phyloP scores from a whole-genome alignment of 2,888 invertebrate species.

The Clepsis dumicolana region DNA sequence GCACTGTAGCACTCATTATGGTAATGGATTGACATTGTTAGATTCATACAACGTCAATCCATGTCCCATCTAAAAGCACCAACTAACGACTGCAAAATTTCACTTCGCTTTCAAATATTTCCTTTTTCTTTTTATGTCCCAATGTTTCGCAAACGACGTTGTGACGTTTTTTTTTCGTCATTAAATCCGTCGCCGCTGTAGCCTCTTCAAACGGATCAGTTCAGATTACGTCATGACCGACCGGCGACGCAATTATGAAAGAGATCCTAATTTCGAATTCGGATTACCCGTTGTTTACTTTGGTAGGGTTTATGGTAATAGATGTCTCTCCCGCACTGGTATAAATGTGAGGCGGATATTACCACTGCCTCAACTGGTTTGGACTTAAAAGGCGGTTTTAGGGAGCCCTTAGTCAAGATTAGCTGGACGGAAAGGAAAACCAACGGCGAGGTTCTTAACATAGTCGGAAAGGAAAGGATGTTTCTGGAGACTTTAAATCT shows the following conservation, averaged over 20 bases:
- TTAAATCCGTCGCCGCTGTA: slow-evolving; percentile 30
- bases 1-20: too few species aligned
- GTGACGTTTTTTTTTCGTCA: slow-evolving; percentile 21
- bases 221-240: slow-evolving; percentile 23
- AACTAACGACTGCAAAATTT: background rate
- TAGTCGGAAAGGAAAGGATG: too few species aligned
- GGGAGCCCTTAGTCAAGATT: too few species aligned
- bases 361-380: background rate
- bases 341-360: background rate
- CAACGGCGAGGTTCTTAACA: too few species aligned
- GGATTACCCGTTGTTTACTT: slow-evolving; percentile 22
- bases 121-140: background rate
- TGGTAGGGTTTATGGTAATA: slow-evolving; percentile 1
- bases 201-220: slow-evolving; percentile 34
- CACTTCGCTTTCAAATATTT: background rate
- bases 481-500: too few species aligned
- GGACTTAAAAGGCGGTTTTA: too few species aligned
- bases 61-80: too few species aligned
- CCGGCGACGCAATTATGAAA: slow-evolving; percentile 12
- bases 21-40: too few species aligned
- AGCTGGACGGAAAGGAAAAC: too few species aligned
- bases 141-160: slow-evolving; percentile 3
- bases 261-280: slow-evolving; percentile 36
- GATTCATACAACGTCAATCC: too few species aligned
- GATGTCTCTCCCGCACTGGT: background rate